Base-by-base conservation (phyloP, 2,797 vertebrate genomes). In the Scolopax rusticola region DNA sequence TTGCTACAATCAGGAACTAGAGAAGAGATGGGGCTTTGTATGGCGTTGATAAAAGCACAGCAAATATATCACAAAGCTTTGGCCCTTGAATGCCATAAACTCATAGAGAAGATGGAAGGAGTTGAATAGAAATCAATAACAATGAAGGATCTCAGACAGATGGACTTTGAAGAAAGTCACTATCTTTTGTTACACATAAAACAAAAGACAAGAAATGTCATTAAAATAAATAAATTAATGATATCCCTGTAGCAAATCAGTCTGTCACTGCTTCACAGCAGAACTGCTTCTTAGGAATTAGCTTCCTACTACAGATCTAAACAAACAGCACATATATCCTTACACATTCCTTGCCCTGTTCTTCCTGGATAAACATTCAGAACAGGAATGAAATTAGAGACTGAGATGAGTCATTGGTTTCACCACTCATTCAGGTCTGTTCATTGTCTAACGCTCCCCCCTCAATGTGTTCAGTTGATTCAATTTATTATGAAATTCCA, bases 91-190 rank as follows among this genome's bases (percentile, higher is more conserved):
- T 89, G 68, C 86, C 45, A 78, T 84, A 94, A 95, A 77, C 59
- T 87, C 68, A 51, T n/a, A 74, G 68, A 84, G 60, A 92, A 87
- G 60, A 77, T 95, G 68, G 85, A 92, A 67, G 38, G 40, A 94
- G 53, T 47, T 84, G 88, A 93, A 89, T 68, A 68, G 77, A 96
- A 97, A 94, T 88, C 93, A 95, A 77, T 91, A 90, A 84, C 59
- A 87, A 80, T 77, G 88, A 96, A 94, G 41, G 64, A 84, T 87
- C 67, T 84, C 78, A 74, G 82, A 93, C 23, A 92, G 75, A 93
- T 61, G 41, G 81, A 85, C 85, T 96, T 93, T 60, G 71, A 95
- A 95, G 30, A 77, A 96, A 95, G 88, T 68, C 83, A 65, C 91
- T 77, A 36, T 93, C 63, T 84, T 91, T 75, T 88, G 79, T 88